A percentile compares a stretch with the other conserved stretches of the same genome.
Evolutionary conservation across 2,888 invertebrate genomes (phyloP).

Genomic region (Tortricodes alternella): DNA sequence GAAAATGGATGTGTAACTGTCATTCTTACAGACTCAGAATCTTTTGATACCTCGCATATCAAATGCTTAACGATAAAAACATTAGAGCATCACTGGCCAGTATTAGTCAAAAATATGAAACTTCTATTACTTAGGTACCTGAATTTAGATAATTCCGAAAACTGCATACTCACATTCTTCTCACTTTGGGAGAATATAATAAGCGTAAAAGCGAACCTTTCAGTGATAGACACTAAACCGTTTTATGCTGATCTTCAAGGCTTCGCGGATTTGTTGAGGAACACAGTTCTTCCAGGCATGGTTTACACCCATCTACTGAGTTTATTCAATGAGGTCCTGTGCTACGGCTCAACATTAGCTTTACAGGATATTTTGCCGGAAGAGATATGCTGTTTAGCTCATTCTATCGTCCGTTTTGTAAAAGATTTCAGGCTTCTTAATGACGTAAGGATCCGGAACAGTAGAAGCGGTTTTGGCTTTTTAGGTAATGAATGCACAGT

Average conservation of each 20-base stretch:
- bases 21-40: slow-evolving; percentile 89
- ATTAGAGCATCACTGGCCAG: slow-evolving; percentile 92
- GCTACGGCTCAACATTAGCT: slow-evolving; percentile 95
- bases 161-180: slow-evolving; percentile 90
- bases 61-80: slow-evolving; percentile 94
- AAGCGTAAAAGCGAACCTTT: slow-evolving; percentile 94
- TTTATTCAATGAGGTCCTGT: slow-evolving; percentile 94
- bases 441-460: slow-evolving; percentile 71
- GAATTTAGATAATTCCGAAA: slow-evolving; percentile 84
- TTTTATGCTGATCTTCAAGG: slow-evolving; percentile 93
- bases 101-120: slow-evolving; percentile 88
- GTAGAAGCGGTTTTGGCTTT: slow-evolving; percentile 73
- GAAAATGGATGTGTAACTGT: slow-evolving; percentile 83
- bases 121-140: slow-evolving; percentile 81
- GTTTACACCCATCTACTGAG: slow-evolving; percentile 93
- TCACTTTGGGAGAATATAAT: slow-evolving; percentile 95
- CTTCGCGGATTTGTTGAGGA: slow-evolving; percentile 88
- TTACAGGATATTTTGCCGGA: slow-evolving; percentile 94
- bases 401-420: slow-evolving; percentile 92
- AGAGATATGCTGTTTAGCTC: slow-evolving; percentile 93
- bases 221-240: slow-evolving; percentile 93
- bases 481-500: slow-evolving; percentile 71
- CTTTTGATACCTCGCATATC: slow-evolving; percentile 92
- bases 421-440: slow-evolving; percentile 91
- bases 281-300: slow-evolving; percentile 88